Evolutionary conservation across 2,888 invertebrate genomes (phyloP), one percentile per base, ranked within the genome.

Genomic region (Agriotes lineatus): DNA sequence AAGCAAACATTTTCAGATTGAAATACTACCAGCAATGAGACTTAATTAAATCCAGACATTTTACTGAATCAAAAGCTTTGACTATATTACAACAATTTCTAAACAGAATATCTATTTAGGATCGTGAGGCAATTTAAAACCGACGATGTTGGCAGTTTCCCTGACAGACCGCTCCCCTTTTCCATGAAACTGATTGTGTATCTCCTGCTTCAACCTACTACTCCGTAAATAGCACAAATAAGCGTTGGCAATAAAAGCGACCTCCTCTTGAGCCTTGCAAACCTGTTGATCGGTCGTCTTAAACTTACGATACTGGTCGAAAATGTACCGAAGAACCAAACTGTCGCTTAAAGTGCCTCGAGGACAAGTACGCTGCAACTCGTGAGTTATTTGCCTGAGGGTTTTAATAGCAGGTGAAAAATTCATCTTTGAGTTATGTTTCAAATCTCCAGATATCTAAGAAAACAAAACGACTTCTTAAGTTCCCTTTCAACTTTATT

Each of bases 91-190:
- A n/a, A n/a, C n/a, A n/a, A n/a, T n/a, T n/a, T n/a, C n/a, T n/a
- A n/a, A n/a, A n/a, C n/a, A n/a, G n/a, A n/a, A n/a, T n/a, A n/a
- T 12, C 39, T 82, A 88, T 77, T 92, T 91, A 0, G 92, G 92
- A 81, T 93, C 93, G 83, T 93, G 91, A 0, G 95, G 96, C 72
- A 96, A 83, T 82, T 92, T 92, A 76, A 96, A 94, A 10, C 96
- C 96, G 58, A 96, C 93, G 83, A 95, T 85, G 70, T 88, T 87
- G 5, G 96, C 96, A 0, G 95, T 94, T 69, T 94, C 92, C 75
- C 88, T 87, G 0, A 93, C 84, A 19, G 88, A 88, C 64, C 93
- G 85, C 82, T 96, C 96, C 1, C 96, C 96, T 80, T 88, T 90
- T 12, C 94, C 94, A 78, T 93, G 91, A 79, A 91, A 97, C 66